phyloP scores from a whole-genome alignment of 64 coral and sea anemone genomes.

The Actinia equina region DNA sequence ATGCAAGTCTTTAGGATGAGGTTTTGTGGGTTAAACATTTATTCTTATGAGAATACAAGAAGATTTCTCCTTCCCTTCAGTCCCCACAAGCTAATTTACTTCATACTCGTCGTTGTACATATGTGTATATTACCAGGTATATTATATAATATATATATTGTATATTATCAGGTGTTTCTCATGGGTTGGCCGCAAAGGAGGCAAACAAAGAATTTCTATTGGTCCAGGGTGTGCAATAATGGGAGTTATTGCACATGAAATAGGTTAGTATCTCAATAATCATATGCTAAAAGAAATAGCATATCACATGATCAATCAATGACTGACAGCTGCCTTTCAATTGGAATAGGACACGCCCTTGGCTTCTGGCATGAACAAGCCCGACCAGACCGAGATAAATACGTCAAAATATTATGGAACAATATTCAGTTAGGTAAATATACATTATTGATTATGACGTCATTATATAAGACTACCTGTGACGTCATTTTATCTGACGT shows the following conservation, averaged over 20 bases:
- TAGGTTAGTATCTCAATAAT: background rate
- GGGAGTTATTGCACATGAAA: constrained; percentile 27
- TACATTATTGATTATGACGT: background rate
- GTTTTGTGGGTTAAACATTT: no score
- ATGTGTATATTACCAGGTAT: background rate
- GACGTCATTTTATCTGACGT: background rate
- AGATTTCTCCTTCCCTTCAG: no score
- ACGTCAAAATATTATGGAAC: constrained; percentile 7
- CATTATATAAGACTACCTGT: background rate
- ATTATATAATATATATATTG: no score
- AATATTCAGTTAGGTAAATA: constrained; percentile 3
- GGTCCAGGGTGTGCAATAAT: background rate
- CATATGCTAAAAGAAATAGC: no score
- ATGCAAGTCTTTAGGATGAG: no score
- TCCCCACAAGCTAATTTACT: no score
- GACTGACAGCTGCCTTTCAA: background rate
- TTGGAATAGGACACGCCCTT: background rate
- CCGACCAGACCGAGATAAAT: constrained; percentile 9
- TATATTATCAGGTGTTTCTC: background rate
- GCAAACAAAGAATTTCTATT: constrained; percentile 21
- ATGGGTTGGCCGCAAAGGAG: background rate
- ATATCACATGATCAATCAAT: background rate
- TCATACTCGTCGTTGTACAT: no score
- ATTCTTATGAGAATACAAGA: no score
- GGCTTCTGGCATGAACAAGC: constrained; percentile 21